These are phyloP conservation scores for Masnerella sp. DNA, from an alignment of 2,888 invertebrate species.

Conservation along the genomic window DNA sequence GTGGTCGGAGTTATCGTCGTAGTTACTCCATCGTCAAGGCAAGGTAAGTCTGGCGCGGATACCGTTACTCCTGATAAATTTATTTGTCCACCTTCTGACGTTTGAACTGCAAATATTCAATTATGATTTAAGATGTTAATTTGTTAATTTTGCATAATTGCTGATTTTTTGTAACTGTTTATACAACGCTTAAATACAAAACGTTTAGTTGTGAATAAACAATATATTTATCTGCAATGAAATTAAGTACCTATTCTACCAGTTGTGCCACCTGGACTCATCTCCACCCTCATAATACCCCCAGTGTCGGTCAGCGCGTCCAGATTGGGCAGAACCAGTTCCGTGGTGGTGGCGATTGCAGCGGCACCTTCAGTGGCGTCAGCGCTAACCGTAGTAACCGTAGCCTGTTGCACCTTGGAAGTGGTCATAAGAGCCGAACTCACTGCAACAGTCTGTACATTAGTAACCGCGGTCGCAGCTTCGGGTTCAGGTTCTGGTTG, in stretches of 20 bases:
- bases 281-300: conserved; percentile 77
- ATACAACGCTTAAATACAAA: too few relatives aligned
- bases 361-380: conserved; percentile 39
- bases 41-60: conserved; percentile 72
- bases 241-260: conserved; percentile 78
- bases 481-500: conserved; percentile 68
- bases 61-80: conserved; percentile 66
- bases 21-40: conserved; percentile 70
- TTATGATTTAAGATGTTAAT: background rate
- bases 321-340: conserved; percentile 73
- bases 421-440: conserved; percentile 58
- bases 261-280: conserved; percentile 83
- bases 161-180: background rate
- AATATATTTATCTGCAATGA: conserved; percentile 58
- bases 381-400: conserved; percentile 31
- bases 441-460: conserved; percentile 66
- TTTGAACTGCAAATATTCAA: conserved; percentile 73
- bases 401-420: conserved; percentile 64
- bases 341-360: conserved; percentile 63
- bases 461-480: conserved; percentile 68
- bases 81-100: conserved; percentile 69
- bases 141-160: background rate
- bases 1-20: conserved; percentile 33
- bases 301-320: conserved; percentile 71
- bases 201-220: conserved; percentile 74